Percentiles rank a stretch among this genome's conserved stretches.
phyloP scores from a whole-genome alignment of 2,113 vertebrate species.

The Pogona vitticeps region DNA sequence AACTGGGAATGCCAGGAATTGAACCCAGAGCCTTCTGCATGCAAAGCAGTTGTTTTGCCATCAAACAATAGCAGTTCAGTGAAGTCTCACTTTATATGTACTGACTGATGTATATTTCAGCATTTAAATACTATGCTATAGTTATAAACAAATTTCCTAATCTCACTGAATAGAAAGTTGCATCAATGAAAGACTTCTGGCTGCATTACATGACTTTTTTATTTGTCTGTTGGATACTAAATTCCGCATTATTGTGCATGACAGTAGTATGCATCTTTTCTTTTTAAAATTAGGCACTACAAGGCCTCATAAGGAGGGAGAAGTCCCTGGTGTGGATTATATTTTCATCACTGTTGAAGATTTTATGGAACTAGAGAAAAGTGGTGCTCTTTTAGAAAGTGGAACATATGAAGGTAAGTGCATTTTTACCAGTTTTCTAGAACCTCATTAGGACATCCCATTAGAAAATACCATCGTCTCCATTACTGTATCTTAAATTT shows the following conservation, averaged over 20 bases:
- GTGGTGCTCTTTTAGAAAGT: slow-evolving; percentile 94
- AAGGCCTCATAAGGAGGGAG: slow-evolving; percentile 98
- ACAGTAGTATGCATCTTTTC: slow-evolving; percentile 37
- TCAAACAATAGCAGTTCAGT: background rate
- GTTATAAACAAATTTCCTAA: slow-evolving; percentile 27
- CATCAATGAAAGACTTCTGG: slow-evolving; percentile 26
- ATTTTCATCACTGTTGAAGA: slow-evolving; percentile 96
- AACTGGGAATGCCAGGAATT: background rate
- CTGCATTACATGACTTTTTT: background rate
- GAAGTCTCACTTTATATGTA: background rate
- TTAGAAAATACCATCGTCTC: slow-evolving; percentile 27
- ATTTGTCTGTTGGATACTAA: slow-evolving; percentile 31
- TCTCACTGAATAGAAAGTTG: slow-evolving; percentile 25
- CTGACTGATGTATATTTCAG: background rate
- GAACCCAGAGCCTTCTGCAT: background rate
- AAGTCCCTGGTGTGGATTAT: slow-evolving; percentile 98
- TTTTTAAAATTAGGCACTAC: slow-evolving; percentile 87
- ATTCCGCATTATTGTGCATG: background rate
- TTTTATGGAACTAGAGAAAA: slow-evolving; percentile 98
- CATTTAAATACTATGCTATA: slow-evolving; percentile 1
- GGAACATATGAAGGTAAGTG: slow-evolving; percentile 98
- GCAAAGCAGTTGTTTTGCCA: background rate
- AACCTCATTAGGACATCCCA: background rate
- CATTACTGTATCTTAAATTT: slow-evolving; percentile 40
- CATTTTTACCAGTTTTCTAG: background rate